Evolutionary conservation across 2,888 invertebrate species (phyloP).

Genomic region (Zeuzera pyrina): DNA sequence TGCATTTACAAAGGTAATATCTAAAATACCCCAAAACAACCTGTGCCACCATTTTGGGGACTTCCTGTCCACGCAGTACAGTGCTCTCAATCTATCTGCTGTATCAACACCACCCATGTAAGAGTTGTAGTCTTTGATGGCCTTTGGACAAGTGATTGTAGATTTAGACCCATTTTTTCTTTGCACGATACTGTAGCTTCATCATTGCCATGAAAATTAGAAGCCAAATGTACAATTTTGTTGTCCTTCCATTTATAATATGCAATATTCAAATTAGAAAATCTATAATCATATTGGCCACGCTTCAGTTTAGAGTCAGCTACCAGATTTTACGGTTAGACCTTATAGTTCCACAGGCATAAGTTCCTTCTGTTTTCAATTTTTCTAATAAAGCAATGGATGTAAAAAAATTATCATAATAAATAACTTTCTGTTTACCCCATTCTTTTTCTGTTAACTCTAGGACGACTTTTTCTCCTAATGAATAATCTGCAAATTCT

Average conservation of each 20-base stretch:
- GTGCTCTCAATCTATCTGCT: slow-evolving; percentile 27
- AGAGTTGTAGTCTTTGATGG: slow-evolving; percentile 18
- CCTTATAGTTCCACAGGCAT: neutral
- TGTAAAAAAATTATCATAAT: neutral
- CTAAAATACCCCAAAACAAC: slow-evolving; percentile 24
- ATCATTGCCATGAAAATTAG: slow-evolving; percentile 14
- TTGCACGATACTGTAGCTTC: slow-evolving; percentile 10
- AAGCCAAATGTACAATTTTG: slow-evolving; percentile 3
- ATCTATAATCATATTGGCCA: no score
- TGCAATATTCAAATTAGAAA: no score
- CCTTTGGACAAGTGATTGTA: slow-evolving; percentile 12
- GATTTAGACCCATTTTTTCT: slow-evolving; percentile 16
- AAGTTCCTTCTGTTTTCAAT: neutral
- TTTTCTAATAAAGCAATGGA: neutral
- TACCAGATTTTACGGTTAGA: neutral
- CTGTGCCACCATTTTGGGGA: slow-evolving; percentile 32
- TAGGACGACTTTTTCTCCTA: neutral
- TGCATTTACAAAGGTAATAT: slow-evolving; percentile 4
- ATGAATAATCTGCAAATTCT: no score
- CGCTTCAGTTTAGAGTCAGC: no score
- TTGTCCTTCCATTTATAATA: no score
- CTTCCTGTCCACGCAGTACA: slow-evolving; percentile 26
- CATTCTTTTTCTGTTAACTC: neutral
- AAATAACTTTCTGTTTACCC: neutral
- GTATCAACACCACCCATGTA: slow-evolving; percentile 21